phyloP scores from a whole-genome alignment of 2,113 vertebrate species.

The Thryonomys swinderianus region DNA sequence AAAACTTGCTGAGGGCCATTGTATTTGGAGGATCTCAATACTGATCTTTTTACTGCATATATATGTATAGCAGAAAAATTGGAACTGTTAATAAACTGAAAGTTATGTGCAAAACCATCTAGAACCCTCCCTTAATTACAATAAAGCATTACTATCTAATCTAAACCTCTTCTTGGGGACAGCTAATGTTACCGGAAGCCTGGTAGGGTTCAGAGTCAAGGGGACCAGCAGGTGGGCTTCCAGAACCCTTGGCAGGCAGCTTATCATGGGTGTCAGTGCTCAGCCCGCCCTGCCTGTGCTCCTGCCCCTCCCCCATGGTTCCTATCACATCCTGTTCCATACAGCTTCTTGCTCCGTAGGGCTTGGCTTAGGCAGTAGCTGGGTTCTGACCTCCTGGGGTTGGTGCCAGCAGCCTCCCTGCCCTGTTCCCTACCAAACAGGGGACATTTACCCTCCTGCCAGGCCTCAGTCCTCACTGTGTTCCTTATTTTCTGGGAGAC shows the following conservation, averaged over 20 bases:
- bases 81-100: neutral
- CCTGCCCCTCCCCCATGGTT: neutral
- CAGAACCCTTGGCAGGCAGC: neutral
- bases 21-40: neutral
- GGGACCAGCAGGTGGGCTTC: neutral
- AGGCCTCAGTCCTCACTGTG: neutral
- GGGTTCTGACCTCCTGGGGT: neutral
- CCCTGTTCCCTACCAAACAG: neutral
- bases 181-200: neutral
- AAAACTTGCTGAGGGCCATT: neutral
- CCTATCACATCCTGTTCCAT: neutral
- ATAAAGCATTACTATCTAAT: neutral
- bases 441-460: neutral
- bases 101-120: neutral
- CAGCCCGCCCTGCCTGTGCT: neutral
- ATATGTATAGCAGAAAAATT: neutral
- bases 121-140: neutral
- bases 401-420: neutral
- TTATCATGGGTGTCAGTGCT: neutral
- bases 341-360: neutral
- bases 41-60: neutral
- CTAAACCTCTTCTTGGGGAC: neutral
- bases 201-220: accelerated
- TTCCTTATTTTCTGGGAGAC: neutral
- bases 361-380: neutral